A percentile compares a stretch with the other conserved stretches of the same genome.
These are phyloP conservation scores for Pseudochromis fuscus DNA, from an alignment of 2,797 vertebrate species.

Conservation along the genomic window DNA sequence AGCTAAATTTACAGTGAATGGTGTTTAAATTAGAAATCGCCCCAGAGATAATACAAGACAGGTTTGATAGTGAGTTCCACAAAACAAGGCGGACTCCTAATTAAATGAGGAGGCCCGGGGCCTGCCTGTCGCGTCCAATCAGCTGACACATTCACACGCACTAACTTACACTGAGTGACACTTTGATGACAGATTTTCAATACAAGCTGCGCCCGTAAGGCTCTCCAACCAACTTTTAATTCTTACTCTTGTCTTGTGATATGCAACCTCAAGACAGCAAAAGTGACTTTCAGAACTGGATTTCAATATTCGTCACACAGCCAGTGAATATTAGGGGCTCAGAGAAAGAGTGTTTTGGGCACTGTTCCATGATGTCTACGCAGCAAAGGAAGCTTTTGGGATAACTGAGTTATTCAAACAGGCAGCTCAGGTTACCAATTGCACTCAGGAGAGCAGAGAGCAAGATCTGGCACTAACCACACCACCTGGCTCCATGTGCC, in stretches of 20 bases:
- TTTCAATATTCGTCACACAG: conserved; percentile 51
- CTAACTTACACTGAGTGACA: conserved; percentile 50
- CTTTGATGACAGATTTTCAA: conserved; percentile 59
- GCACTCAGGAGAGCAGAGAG: conserved; percentile 80
- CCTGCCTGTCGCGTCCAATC: conserved; percentile 56
- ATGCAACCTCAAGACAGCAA: conserved; percentile 45
- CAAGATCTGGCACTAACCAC: conserved; percentile 75
- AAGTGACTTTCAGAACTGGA: conserved; percentile 58
- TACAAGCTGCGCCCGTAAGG: conserved; percentile 40
- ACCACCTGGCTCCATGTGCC: conserved; percentile 71
- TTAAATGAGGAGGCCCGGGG: conserved; percentile 66
- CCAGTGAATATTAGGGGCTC: conserved; percentile 47
- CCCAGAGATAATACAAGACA: conserved; percentile 32
- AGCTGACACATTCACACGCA: conserved; percentile 57
- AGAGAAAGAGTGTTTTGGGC: conserved; percentile 66
- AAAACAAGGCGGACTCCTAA: conserved; percentile 60
- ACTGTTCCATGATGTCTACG: conserved; percentile 59
- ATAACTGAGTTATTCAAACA: conserved; percentile 81
- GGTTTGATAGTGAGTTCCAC: conserved; percentile 42
- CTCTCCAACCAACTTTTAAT: conserved; percentile 39
- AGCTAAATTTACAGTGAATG: conserved; percentile 37
- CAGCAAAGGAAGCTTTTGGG: conserved; percentile 71
- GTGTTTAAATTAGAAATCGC: conserved; percentile 41
- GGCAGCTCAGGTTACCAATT: conserved; percentile 81
- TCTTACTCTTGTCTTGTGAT: conserved; percentile 28